Conservation (phyloP, 2,797 vertebrate species). For the Karalla daura region DNA sequence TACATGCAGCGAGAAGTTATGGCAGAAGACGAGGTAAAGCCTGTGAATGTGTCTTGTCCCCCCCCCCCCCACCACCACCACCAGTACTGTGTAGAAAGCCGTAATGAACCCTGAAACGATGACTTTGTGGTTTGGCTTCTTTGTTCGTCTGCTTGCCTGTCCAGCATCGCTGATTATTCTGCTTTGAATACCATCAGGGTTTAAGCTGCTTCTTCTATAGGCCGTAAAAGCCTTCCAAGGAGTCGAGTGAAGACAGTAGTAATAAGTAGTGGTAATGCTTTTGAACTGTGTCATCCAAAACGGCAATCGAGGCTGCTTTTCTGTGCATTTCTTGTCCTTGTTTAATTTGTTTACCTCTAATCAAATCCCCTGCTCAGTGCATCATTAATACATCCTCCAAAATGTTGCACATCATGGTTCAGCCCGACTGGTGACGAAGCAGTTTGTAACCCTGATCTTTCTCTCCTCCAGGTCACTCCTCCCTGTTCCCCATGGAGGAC, state of each 20-base stretch:
- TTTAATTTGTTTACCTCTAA: slow-evolving; percentile 17
- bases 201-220: not conserved
- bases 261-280: slow-evolving; percentile 34
- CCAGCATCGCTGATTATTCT: slow-evolving; percentile 36
- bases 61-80: no score
- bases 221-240: not conserved
- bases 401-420: not conserved
- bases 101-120: slow-evolving; percentile 32
- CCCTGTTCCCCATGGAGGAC: slow-evolving; percentile 98
- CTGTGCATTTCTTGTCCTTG: not conserved
- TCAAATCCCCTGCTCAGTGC: slow-evolving; percentile 12
- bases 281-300: slow-evolving; percentile 25
- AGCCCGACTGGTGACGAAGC: not conserved
- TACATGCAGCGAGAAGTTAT: slow-evolving; percentile 99
- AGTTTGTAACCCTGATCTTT: slow-evolving; percentile 18
- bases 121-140: slow-evolving; percentile 44
- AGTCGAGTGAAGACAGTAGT: slow-evolving; percentile 10
- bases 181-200: slow-evolving; percentile 17
- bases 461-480: slow-evolving; percentile 90
- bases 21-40: slow-evolving; percentile 99
- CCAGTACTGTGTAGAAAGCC: slow-evolving; percentile 34
- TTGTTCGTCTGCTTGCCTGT: slow-evolving; percentile 58
- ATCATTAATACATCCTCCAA: slow-evolving; percentile 13
- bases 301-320: slow-evolving; percentile 35
- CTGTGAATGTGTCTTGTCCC: slow-evolving; percentile 55